A percentile compares a stretch with the other conserved stretches of the same genome.
Evolutionary conservation across 2,797 vertebrate genomes (phyloP).

Genomic region (Sardinella longiceps): DNA sequence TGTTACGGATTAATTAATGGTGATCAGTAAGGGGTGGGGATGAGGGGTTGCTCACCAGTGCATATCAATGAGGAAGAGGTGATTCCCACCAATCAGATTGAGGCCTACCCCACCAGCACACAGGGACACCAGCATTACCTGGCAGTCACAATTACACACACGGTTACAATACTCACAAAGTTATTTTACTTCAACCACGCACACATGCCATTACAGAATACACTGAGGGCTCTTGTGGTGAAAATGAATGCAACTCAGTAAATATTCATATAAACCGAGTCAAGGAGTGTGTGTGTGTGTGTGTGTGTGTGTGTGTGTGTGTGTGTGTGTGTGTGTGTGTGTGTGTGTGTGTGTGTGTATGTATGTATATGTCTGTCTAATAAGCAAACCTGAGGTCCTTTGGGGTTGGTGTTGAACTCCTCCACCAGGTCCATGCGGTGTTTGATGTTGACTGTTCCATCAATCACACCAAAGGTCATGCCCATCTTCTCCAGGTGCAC

Average conservation of each 20-base stretch:
- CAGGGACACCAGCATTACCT: slow-evolving; percentile 94
- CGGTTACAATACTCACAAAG: background rate
- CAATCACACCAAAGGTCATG: slow-evolving; percentile 79
- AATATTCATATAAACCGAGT: too few relatives aligned
- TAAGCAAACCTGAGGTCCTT: slow-evolving; percentile 80
- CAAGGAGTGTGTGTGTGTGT: background rate
- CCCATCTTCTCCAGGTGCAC: slow-evolving; percentile 78
- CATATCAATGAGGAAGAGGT: slow-evolving; percentile 97
- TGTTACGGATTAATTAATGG: too few relatives aligned
- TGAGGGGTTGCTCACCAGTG: slow-evolving; percentile 84
- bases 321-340: too few relatives aligned
- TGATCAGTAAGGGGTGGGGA: background rate
- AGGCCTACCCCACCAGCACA: slow-evolving; percentile 93
- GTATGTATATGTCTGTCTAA: background rate
- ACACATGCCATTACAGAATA: too few relatives aligned
- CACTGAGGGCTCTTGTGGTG: too few relatives aligned
- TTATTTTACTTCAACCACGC: too few relatives aligned
- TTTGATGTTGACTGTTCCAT: slow-evolving; percentile 89
- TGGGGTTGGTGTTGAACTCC: slow-evolving; percentile 88
- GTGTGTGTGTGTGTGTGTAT: too few relatives aligned
- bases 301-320: too few relatives aligned
- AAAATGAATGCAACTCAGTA: too few relatives aligned
- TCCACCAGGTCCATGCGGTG: slow-evolving; percentile 93
- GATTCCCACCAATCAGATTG: slow-evolving; percentile 93
- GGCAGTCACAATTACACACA: slow-evolving; percentile 3